Evolutionary conservation across 1,140 invertebrate genomes (phyloP).

Genomic region (Penaeus chinensis): DNA sequence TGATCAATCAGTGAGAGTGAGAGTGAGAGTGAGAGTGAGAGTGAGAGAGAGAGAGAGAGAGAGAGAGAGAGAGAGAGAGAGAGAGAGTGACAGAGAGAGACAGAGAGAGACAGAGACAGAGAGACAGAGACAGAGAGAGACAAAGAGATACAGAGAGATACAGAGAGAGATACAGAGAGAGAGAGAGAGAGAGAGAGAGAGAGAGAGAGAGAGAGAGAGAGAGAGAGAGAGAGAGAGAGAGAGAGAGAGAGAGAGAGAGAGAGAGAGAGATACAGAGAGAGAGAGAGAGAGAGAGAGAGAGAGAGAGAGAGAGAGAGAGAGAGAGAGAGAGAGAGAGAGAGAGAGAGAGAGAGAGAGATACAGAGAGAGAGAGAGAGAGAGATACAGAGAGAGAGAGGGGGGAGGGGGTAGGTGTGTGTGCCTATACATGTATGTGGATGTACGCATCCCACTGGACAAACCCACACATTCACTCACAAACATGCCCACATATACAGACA

Average conservation of each 20-base stretch:
- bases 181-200: background rate
- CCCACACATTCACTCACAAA: slow-evolving; percentile 30
- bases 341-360: too few relatives aligned
- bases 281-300: background rate
- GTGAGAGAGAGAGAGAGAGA: background rate
- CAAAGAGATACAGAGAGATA: too few relatives aligned
- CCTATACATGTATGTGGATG: background rate
- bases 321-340: too few relatives aligned
- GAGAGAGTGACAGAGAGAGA: too few relatives aligned
- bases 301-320: too few relatives aligned
- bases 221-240: background rate
- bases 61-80: background rate
- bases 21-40: background rate
- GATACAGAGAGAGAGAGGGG: too few relatives aligned
- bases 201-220: too few relatives aligned
- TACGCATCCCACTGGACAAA: background rate
- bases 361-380: too few relatives aligned
- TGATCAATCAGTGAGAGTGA: background rate
- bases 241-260: background rate
- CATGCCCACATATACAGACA: slow-evolving; percentile 27
- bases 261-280: background rate
- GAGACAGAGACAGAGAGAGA: too few relatives aligned
- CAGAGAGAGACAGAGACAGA: too few relatives aligned
- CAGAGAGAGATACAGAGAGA: too few relatives aligned
- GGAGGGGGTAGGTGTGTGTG: slow-evolving; percentile 7